A percentile compares a stretch with the other conserved stretches of the same genome.
These are phyloP conservation scores for Macaria notata DNA, from an alignment of 2,888 invertebrate genomes.

Conservation along the genomic window DNA sequence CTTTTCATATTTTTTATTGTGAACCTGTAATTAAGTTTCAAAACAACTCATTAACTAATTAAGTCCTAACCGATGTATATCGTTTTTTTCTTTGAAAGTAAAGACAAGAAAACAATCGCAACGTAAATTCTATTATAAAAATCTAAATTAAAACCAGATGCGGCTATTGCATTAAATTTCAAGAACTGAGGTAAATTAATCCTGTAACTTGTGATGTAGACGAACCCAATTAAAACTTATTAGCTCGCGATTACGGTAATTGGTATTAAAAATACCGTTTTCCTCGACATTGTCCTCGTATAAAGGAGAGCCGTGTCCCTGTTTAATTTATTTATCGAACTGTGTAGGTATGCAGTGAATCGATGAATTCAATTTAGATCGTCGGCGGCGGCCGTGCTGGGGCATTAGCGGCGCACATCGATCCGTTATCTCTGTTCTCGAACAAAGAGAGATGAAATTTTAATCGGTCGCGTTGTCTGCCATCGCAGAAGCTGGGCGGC, in stretches of 20 bases:
- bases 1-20: conserved; percentile 26
- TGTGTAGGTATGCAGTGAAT: conserved; percentile 39
- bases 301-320: conserved; percentile 17
- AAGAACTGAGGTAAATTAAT: too few relatives aligned
- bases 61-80: conserved; percentile 18
- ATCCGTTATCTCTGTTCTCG: conserved; percentile 66
- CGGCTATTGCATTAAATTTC: too few relatives aligned
- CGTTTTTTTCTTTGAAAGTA: not conserved
- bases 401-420: conserved; percentile 66
- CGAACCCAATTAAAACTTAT: conserved; percentile 16
- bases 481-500: conserved; percentile 62
- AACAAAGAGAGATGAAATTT: conserved; percentile 79
- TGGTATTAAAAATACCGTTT: conserved; percentile 23
- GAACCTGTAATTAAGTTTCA: conserved; percentile 26
- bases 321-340: conserved; percentile 27
- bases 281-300: conserved; percentile 32
- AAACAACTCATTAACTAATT: conserved; percentile 27
- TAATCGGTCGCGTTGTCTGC: conserved; percentile 74
- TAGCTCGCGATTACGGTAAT: conserved; percentile 10
- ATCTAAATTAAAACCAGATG: too few relatives aligned
- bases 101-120: too few relatives aligned
- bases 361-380: conserved; percentile 65
- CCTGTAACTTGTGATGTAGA: conserved; percentile 1
- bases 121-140: too few relatives aligned
- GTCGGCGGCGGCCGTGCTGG: conserved; percentile 51